A percentile compares a stretch with the other conserved stretches of the same genome.
Conservation (phyloP, 2,797 vertebrate genomes). For the Leucoraja ocellata region DNA sequence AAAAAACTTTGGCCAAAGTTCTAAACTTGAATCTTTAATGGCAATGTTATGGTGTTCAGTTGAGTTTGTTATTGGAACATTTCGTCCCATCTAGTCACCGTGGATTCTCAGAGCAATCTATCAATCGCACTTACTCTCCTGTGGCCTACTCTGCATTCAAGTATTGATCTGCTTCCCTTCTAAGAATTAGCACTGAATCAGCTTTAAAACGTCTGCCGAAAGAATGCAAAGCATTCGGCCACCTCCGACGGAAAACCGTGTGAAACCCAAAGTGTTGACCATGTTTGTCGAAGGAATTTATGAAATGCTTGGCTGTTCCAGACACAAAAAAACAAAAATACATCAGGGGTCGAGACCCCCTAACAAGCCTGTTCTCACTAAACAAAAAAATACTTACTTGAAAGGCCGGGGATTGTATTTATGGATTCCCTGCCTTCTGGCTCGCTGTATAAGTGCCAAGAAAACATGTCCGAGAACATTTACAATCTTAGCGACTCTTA, state of each 20-base stretch:
- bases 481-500: not conserved
- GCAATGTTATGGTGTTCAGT: too few species aligned
- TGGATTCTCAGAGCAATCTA: too few species aligned
- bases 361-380: not conserved
- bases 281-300: slow-evolving; percentile 16
- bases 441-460: not conserved
- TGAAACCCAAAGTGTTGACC: not conserved
- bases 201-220: not conserved
- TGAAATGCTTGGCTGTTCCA: not conserved
- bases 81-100: too few species aligned
- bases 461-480: not conserved
- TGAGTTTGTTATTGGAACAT: too few species aligned
- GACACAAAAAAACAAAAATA: not conserved
- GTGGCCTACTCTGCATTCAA: too few species aligned
- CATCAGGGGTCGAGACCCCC: not conserved
- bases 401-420: not conserved
- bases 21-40: not conserved
- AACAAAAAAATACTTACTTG: not conserved
- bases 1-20: not conserved
- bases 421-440: not conserved
- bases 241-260: not conserved
- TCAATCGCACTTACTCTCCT: too few species aligned
- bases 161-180: too few species aligned
- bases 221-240: not conserved
- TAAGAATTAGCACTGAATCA: too few species aligned